Base-by-base conservation (phyloP, 35 echinoderm and acorn worm genomes). In the Strongylocentrotus purpuratus region DNA sequence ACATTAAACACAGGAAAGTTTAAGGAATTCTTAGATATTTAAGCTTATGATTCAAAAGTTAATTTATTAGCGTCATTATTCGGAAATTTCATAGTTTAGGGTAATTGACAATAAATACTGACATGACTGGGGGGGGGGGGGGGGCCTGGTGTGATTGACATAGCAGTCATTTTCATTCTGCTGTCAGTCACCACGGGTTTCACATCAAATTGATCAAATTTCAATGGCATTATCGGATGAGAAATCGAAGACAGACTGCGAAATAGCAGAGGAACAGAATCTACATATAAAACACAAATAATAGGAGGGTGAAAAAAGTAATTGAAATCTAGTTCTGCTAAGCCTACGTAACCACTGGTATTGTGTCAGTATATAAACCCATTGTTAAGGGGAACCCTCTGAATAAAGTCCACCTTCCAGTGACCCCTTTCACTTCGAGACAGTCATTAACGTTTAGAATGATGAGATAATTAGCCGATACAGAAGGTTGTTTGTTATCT, bases 381-480 rank as follows among this genome's bases (percentile, higher is more conserved):
- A 78, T 78, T 78, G 65, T 28, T 78, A 78, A 78, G 28, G 11
- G 7, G 65, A 78, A 15, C 65, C 65, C 65, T 78, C 25, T 0
- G 22, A 78, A 78, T 78, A 4, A 28, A 22, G 25, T 78, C 65
- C 61, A 70, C 61, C 61, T 70, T 28, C 5, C 20, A n/a, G 20
- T 78, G 65, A 58, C 91, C 91, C 45, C 91, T n/a, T 46, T 32
- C 91, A 93, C 47, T 92, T 46, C 46, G 12, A 31, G 48, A 50
- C 91, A 2, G 91, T 32, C 91, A 93, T 93, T 93, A 93, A 58
- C 91, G 5, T 93, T 58, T 93, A 93, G 13, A 93, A 93, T 93
- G 91, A 93, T 93, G 91, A 50, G 91, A 46, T 58, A 93, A 93
- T 93, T 93, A 93, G 46, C 35, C 48, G 25, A 93, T 58, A 58